A percentile compares a stretch with the other conserved stretches of the same genome.
Conservation (phyloP, 92 coral and sea anemone genomes). For the Epizoanthus ramosus region DNA sequence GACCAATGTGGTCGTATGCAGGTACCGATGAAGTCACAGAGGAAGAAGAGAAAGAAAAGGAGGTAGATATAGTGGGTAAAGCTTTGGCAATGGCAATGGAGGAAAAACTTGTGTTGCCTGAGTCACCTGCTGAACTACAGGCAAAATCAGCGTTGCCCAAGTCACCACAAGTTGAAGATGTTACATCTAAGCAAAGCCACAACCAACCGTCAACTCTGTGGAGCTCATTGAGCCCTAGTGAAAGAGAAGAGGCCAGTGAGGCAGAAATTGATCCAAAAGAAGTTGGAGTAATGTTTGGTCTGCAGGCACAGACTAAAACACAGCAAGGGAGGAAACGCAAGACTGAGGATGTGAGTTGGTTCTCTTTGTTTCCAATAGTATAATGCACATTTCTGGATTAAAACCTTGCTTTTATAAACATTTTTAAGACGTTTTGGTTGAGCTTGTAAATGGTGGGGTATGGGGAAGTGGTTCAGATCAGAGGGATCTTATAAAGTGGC, state of each 20-base stretch:
- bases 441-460: too few relatives aligned
- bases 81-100: not conserved
- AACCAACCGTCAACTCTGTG: slow-evolving; percentile 25
- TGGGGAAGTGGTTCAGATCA: too few relatives aligned
- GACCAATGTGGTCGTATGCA: slow-evolving; percentile 63
- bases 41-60: not conserved
- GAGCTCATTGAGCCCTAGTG: slow-evolving; percentile 33
- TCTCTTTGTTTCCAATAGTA: not conserved
- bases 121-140: not conserved
- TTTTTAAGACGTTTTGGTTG: too few relatives aligned
- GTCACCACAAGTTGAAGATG: too few relatives aligned
- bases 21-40: not conserved
- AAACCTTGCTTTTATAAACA: too few relatives aligned
- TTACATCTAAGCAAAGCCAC: not conserved
- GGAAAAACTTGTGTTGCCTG: not conserved
- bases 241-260: slow-evolving; percentile 25
- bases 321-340: not conserved
- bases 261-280: slow-evolving; percentile 43
- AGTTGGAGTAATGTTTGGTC: not conserved
- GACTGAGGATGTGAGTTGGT: slow-evolving; percentile 20
- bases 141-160: too few relatives aligned
- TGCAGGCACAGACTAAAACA: not conserved
- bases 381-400: too few relatives aligned
- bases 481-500: too few relatives aligned
- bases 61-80: too few relatives aligned